phyloP scores from a whole-genome alignment of 2,797 vertebrate genomes.

The Aselliscus stoliczkanus region DNA sequence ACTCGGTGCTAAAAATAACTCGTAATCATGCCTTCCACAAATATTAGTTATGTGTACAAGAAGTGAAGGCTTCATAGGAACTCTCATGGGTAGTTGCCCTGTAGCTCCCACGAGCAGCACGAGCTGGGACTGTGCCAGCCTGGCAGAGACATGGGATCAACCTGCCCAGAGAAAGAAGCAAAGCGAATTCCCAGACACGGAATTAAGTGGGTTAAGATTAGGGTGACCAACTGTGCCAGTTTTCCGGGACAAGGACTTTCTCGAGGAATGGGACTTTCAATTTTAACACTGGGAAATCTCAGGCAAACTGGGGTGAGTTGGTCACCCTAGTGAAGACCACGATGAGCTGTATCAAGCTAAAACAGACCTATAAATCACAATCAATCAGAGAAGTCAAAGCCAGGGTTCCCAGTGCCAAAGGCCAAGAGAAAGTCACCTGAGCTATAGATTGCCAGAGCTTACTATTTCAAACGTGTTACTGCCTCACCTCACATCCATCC shows the following conservation, averaged over 20 bases:
- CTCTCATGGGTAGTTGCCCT: background rate
- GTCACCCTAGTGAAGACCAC: background rate
- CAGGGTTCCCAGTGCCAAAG: background rate
- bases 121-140: background rate
- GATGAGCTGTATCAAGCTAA: background rate
- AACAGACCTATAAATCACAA: background rate
- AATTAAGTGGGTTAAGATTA: background rate
- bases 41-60: background rate
- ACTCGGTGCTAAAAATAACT: conserved; percentile 32
- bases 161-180: background rate
- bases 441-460: background rate
- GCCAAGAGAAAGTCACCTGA: background rate
- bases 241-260: background rate
- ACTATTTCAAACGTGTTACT: background rate
- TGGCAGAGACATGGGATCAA: background rate
- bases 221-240: background rate
- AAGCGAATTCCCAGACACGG: background rate
- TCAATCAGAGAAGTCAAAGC: background rate
- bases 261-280: background rate
- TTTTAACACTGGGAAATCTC: background rate
- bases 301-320: background rate
- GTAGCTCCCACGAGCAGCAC: background rate
- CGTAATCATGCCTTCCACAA: conserved; percentile 25
- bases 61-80: background rate
- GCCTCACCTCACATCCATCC: background rate